Conservation (phyloP, 2,797 vertebrate genomes). For the Pangasius larnaudii region DNA sequence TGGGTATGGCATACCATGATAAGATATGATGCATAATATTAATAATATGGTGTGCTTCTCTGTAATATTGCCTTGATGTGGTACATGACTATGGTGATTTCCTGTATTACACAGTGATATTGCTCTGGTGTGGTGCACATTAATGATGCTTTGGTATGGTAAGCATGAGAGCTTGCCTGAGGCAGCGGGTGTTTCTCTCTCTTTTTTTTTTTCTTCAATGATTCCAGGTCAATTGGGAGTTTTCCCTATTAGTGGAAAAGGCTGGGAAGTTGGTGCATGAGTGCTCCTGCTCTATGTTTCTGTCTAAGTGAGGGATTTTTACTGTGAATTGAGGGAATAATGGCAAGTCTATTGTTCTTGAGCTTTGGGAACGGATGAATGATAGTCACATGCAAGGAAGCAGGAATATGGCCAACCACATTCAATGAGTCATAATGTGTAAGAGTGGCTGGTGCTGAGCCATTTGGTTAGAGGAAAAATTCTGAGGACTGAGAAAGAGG, state of each 20-base stretch:
- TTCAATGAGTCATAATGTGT: slow-evolving; percentile 32
- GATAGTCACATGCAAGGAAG: slow-evolving; percentile 35
- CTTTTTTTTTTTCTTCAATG: neutral
- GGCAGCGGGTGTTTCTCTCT: slow-evolving; percentile 1
- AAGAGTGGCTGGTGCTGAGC: slow-evolving; percentile 35
- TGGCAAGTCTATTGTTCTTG: slow-evolving; percentile 35
- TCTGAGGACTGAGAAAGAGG: neutral
- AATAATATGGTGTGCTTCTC: neutral
- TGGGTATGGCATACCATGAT: neutral
- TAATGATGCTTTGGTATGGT: slow-evolving; percentile 32
- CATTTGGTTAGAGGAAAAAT: slow-evolving; percentile 25
- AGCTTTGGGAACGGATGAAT: slow-evolving; percentile 20
- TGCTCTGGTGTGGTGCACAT: neutral
- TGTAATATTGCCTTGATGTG: neutral
- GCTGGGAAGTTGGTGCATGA: neutral
- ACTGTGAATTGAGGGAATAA: neutral
- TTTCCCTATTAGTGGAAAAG: slow-evolving; percentile 23
- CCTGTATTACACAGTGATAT: neutral
- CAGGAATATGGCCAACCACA: slow-evolving; percentile 23
- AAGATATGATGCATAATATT: neutral
- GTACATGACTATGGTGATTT: neutral
- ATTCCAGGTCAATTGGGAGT: slow-evolving; percentile 13
- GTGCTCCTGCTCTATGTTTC: slow-evolving; percentile 19
- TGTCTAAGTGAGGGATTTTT: slow-evolving; percentile 14
- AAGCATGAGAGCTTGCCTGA: slow-evolving; percentile 20